phyloP scores from a whole-genome alignment of 2,797 vertebrate species.

The Ibycter americanus region DNA sequence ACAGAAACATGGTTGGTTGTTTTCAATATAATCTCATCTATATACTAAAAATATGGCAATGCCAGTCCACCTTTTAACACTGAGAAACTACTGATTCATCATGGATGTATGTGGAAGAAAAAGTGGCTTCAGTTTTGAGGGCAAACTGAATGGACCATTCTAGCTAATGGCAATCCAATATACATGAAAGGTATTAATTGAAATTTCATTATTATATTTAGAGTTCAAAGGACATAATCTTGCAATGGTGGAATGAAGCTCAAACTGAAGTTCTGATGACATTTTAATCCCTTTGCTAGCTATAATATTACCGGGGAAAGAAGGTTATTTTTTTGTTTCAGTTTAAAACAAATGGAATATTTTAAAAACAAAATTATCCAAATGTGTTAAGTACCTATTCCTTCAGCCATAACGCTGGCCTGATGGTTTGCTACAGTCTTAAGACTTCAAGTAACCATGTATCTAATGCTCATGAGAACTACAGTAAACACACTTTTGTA shows the following conservation, averaged over 20 bases:
- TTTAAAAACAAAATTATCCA: background rate
- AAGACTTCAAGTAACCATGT: background rate
- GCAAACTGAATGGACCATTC: background rate
- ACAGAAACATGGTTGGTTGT: background rate
- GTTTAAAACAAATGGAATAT: background rate
- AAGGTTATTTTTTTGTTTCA: background rate
- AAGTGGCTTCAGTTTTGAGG: background rate
- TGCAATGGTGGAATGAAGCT: slow-evolving; percentile 42
- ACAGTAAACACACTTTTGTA: background rate
- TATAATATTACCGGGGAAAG: background rate
- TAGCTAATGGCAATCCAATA: background rate
- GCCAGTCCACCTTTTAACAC: background rate
- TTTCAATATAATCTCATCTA: background rate
- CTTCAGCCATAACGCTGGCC: accelerated
- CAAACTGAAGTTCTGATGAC: slow-evolving; percentile 34
- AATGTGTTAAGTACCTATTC: background rate
- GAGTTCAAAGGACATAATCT: slow-evolving; percentile 59
- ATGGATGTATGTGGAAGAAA: background rate
- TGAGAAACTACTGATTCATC: background rate
- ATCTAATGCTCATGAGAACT: background rate
- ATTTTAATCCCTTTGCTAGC: background rate
- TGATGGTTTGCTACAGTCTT: background rate
- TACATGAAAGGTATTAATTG: slow-evolving; percentile 25
- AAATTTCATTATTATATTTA: slow-evolving; percentile 57
- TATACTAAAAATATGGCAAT: background rate